A percentile compares a stretch with the other conserved stretches of the same genome.
Evolutionary conservation across 2,797 vertebrate species (phyloP).

Genomic region (Gallirallus australis): DNA sequence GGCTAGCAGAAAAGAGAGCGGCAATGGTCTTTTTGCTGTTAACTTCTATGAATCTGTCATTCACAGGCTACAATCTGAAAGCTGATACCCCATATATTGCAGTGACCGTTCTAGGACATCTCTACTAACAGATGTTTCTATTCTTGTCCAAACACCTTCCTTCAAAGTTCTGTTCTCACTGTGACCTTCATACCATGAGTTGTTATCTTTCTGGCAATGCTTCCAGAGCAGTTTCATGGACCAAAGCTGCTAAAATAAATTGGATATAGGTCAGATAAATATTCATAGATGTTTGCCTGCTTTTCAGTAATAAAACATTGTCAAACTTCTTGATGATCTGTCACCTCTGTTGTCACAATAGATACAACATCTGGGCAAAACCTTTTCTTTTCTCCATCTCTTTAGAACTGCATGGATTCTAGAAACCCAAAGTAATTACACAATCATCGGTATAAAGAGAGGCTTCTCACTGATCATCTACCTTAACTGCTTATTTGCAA

Average conservation of each 20-base stretch:
- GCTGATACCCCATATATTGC: constrained; percentile 41
- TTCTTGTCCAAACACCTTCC: constrained; percentile 71
- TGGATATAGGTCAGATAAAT: constrained; percentile 46
- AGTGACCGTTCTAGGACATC: constrained; percentile 65
- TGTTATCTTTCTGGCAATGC: constrained; percentile 57
- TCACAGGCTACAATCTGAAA: constrained; percentile 41
- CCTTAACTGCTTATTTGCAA: background rate
- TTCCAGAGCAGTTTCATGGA: constrained; percentile 46
- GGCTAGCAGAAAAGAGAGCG: background rate
- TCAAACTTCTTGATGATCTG: background rate
- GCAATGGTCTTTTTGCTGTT: constrained; percentile 14
- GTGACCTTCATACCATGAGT: constrained; percentile 66
- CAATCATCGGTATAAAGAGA: background rate
- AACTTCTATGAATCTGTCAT: constrained; percentile 55
- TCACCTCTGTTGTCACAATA: background rate
- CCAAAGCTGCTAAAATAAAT: constrained; percentile 44
- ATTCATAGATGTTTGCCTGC: constrained; percentile 16
- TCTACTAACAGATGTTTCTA: constrained; percentile 70
- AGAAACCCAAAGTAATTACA: background rate
- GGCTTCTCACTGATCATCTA: background rate
- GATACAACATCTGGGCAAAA: background rate
- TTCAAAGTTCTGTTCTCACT: constrained; percentile 59
- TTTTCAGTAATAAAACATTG: background rate
- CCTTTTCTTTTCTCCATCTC: background rate
- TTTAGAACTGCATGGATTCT: background rate